Evolutionary conservation across 2,113 vertebrate genomes (phyloP), one percentile per base, ranked within the genome.

Genomic region (Bucco capensis): DNA sequence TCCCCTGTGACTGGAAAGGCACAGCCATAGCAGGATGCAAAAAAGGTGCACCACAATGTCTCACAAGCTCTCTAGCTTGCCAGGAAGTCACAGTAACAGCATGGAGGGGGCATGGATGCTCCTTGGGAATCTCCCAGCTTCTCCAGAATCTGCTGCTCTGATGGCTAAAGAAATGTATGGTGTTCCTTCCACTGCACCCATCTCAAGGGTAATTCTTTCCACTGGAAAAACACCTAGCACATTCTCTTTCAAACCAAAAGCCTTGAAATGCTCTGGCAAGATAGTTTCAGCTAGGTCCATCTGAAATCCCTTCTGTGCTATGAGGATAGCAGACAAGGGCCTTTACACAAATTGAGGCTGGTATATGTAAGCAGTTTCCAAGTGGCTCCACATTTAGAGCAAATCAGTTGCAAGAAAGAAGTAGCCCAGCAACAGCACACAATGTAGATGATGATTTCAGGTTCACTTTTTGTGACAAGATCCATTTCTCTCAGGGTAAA

Each of bases 31-130:
- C 12, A 92, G 2, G 50, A 80, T 8, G 13, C 19, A 14, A 62
- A 82, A 22, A 64, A 80, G 66, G 19, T 31, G 83, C 88, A 47
- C 47, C 75, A 61, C 65, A 85, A 61, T 4, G 11, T 53, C 31
- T 65, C 58, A 12, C 12, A 3, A 8, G 28, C 57, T 79, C 40
- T 64, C 46, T 57, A 40, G 53, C 18, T 53, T 82, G 62, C 66
- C 74, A 61, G n/a, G 35, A 66, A 80, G 40, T 61, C 53, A 83
- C 19, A 19, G 9, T 7, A 77, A 27, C 31, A 81, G 51, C 33
- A 46, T 0, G 1, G n/a, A 58, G 44, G 12, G 33, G 12, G 7
- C 0, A 2, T 6, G 21, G 54, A 6, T 1, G 3, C 27, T 73
- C 56, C 49, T 16, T 2, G 0, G 0, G 27, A 12, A 28, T 38